A percentile compares a stretch with the other conserved stretches of the same genome.
Conservation (phyloP, 2,888 invertebrate genomes). For the Griposia aprilina region DNA sequence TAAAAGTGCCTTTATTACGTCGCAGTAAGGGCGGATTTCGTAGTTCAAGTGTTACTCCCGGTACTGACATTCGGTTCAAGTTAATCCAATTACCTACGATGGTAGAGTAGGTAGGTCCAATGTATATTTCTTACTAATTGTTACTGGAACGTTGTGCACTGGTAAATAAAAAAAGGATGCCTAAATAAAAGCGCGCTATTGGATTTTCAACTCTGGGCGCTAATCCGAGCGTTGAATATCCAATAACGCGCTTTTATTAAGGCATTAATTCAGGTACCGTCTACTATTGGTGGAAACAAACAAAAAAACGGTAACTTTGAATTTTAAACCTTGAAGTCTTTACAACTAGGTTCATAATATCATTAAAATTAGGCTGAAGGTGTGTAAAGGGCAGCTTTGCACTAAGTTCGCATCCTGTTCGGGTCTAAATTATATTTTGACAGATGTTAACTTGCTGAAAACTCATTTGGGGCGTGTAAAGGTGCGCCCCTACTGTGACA, state of each 20-base stretch:
- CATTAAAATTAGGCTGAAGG: conserved; percentile 11
- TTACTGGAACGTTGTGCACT: conserved; percentile 7
- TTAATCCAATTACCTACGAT: conserved; percentile 27
- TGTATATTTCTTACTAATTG: conserved; percentile 30
- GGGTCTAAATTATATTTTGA: conserved; percentile 22
- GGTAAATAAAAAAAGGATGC: background rate
- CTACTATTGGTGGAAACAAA: background rate
- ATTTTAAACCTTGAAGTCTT: background rate
- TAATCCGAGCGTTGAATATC: background rate
- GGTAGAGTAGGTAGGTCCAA: conserved; percentile 4
- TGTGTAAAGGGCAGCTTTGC: conserved; percentile 16
- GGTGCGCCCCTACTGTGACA: conserved; percentile 9
- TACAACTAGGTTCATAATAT: conserved; percentile 2
- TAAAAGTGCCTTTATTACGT: background rate
- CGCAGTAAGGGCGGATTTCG: background rate
- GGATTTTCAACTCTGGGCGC: background rate
- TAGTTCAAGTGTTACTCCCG: background rate
- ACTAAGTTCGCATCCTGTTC: conserved; percentile 29
- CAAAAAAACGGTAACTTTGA: conserved; percentile 12
- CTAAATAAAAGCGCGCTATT: background rate
- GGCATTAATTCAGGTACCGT: background rate
- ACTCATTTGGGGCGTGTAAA: conserved; percentile 23
- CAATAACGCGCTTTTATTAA: background rate
- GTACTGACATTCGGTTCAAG: conserved; percentile 11
- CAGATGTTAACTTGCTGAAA: conserved; percentile 13